These are phyloP conservation scores for Pseudolaguvia tuberculata DNA, from an alignment of 2,113 vertebrate genomes.

Conservation along the genomic window DNA sequence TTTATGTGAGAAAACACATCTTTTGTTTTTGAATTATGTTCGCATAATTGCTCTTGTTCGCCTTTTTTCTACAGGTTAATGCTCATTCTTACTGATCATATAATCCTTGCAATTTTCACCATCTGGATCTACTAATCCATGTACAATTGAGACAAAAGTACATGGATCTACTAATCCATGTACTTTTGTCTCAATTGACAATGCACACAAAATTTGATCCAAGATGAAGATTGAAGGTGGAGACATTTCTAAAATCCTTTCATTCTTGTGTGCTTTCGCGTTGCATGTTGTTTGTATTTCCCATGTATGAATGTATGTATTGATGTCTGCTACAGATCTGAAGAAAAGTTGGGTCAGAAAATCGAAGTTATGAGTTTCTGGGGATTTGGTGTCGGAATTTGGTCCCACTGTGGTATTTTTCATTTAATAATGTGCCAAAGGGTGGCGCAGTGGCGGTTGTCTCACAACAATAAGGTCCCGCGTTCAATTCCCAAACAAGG, in stretches of 20 bases:
- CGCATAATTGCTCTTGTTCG: constrained; percentile 31
- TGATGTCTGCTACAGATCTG: too few species aligned
- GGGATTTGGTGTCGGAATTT: too few species aligned
- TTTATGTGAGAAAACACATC: constrained; percentile 20
- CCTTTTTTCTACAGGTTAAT: constrained; percentile 5
- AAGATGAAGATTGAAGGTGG: not conserved
- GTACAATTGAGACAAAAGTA: too few species aligned
- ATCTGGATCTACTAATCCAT: not conserved
- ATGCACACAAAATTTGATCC: constrained; percentile 28
- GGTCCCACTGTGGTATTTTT: too few species aligned
- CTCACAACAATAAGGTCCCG: too few species aligned
- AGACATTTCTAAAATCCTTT: constrained; percentile 11
- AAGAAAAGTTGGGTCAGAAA: too few species aligned
- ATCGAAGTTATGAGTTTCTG: too few species aligned
- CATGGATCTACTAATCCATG: not conserved
- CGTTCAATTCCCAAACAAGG: too few species aligned
- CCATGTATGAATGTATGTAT: not conserved
- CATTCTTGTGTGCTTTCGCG: not conserved
- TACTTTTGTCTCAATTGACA: constrained; percentile 31
- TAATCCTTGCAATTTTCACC: not conserved
- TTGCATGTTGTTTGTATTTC: not conserved
- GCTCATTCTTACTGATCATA: constrained; percentile 22
- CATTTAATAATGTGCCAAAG: too few species aligned
- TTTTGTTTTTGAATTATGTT: constrained; percentile 31
- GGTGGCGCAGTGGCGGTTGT: too few species aligned